phyloP scores from a whole-genome alignment of 2,888 invertebrate species.

The Andrena chrysosceles region DNA sequence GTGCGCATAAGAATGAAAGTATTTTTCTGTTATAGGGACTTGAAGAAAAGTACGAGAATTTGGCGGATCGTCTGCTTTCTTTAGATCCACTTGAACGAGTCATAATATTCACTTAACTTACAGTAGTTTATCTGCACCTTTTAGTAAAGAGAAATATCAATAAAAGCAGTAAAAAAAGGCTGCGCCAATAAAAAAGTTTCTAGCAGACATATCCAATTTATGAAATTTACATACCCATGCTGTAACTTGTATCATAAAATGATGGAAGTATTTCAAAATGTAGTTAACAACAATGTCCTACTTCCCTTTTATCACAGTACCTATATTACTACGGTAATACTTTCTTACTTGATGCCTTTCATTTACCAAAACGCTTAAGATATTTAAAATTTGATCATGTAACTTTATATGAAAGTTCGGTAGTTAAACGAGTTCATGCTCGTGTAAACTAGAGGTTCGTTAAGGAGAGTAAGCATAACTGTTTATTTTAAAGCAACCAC shows the following conservation, averaged over 20 bases:
- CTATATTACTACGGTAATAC: neutral
- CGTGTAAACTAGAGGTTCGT: too few relatives aligned
- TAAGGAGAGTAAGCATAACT: too few relatives aligned
- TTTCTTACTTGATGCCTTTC: neutral
- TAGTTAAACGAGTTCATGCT: too few relatives aligned
- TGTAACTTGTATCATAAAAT: neutral
- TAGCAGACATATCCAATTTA: slow-evolving; percentile 5
- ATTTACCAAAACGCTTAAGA: neutral
- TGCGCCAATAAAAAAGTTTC: neutral
- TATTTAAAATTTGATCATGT: too few relatives aligned
- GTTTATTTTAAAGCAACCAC: too few relatives aligned
- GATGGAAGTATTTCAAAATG: neutral
- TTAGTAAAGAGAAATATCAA: neutral
- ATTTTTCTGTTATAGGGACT: neutral
- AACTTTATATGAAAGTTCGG: too few relatives aligned
- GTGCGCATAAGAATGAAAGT: neutral
- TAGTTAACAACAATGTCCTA: neutral
- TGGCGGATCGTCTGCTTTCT: neutral
- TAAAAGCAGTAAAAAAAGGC: neutral
- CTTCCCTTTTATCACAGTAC: neutral
- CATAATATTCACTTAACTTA: neutral
- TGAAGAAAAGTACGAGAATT: neutral
- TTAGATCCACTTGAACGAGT: neutral
- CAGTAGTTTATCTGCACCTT: neutral
- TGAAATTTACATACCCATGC: neutral